Evolutionary conservation across 2,113 vertebrate species (phyloP).

Genomic region (Chauna torquata): DNA sequence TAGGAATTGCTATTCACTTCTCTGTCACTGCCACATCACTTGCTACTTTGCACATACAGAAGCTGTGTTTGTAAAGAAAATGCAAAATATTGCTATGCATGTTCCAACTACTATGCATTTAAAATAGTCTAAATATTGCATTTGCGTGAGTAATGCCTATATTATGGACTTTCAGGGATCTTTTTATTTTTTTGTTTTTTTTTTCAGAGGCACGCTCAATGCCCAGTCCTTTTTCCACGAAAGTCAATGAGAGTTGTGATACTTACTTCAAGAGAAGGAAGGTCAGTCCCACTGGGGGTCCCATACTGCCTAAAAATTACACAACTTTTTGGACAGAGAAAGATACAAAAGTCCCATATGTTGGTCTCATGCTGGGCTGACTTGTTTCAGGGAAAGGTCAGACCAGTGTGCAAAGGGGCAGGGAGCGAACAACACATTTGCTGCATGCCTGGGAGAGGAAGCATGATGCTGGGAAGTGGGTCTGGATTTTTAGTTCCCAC

Average conservation of each 20-base stretch:
- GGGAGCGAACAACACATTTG: constrained; percentile 1
- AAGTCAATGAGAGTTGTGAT: neutral
- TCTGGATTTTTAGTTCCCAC: constrained; percentile 18
- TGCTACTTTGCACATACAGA: neutral
- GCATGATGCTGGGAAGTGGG: neutral
- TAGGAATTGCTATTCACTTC: neutral
- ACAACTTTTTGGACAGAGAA: neutral
- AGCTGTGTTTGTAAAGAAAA: constrained; percentile 19
- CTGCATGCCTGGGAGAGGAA: constrained; percentile 10
- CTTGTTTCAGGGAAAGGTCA: constrained; percentile 19
- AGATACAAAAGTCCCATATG: neutral
- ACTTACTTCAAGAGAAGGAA: neutral
- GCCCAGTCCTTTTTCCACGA: neutral
- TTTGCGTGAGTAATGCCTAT: constrained; percentile 18
- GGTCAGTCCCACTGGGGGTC: neutral
- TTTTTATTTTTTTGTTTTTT: neutral
- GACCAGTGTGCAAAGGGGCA: neutral
- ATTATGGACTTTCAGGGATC: constrained; percentile 1
- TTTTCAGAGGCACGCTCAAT: neutral
- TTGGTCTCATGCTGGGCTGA: constrained; percentile 20
- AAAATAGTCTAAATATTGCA: constrained; percentile 14
- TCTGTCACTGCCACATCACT: neutral
- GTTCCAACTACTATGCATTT: neutral
- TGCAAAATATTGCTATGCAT: neutral
- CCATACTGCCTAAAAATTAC: constrained; percentile 22